A percentile compares a stretch with the other conserved stretches of the same genome.
These are phyloP conservation scores for Gisinianus flammeolus DNA, from an alignment of 2,888 invertebrate genomes.

Conservation along the genomic window DNA sequence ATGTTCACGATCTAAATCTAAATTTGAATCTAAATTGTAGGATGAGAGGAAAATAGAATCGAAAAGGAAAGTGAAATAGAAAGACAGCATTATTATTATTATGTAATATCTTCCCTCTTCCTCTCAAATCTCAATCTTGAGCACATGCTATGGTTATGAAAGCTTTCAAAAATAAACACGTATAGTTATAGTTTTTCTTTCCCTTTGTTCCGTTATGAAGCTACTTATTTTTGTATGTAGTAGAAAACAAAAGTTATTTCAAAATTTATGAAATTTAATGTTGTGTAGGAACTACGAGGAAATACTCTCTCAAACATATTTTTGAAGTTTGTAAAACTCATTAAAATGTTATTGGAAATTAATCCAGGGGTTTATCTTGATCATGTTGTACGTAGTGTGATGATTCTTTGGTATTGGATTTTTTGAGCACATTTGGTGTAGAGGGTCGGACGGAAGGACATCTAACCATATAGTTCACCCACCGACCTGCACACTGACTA, in stretches of 20 bases:
- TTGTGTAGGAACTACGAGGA: background rate
- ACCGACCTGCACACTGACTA: constrained; percentile 24
- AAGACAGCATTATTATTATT: background rate
- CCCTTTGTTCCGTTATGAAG: background rate
- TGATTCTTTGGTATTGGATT: background rate
- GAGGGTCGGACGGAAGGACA: constrained; percentile 27
- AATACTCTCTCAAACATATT: background rate
- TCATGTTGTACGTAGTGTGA: background rate
- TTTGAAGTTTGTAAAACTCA: background rate
- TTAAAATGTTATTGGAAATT: background rate
- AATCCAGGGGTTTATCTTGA: background rate
- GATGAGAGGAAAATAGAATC: background rate
- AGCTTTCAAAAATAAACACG: background rate
- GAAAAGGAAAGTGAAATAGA: background rate
- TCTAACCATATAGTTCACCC: background rate
- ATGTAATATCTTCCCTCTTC: background rate
- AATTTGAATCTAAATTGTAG: background rate
- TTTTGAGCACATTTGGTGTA: constrained; percentile 29
- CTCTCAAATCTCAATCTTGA: background rate
- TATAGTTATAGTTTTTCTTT: background rate
- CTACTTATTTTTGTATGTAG: constrained; percentile 1
- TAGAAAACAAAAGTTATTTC: background rate
- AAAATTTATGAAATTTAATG: background rate
- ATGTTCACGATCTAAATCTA: background rate
- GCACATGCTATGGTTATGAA: background rate